A percentile compares a stretch with the other conserved stretches of the same genome.
Conservation (phyloP, 2,888 invertebrate species). For the Lacanobia oleracea region DNA sequence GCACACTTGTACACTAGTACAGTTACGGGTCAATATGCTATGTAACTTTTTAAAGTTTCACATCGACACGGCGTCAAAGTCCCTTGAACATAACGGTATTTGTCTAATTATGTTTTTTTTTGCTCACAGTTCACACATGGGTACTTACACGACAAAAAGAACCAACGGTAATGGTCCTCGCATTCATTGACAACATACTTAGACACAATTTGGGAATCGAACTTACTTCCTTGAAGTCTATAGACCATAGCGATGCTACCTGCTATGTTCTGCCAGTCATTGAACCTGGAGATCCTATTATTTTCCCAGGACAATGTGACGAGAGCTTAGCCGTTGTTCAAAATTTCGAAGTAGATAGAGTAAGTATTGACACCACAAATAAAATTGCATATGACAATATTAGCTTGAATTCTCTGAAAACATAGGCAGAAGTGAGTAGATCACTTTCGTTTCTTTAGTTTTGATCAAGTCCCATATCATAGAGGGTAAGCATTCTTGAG, state of each 20-base stretch:
- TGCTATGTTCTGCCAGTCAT: slow-evolving; percentile 79
- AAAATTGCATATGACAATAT: not conserved
- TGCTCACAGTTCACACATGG: slow-evolving; percentile 81
- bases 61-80: not conserved
- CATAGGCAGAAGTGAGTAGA: not conserved
- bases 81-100: not conserved
- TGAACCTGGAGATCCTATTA: slow-evolving; percentile 72
- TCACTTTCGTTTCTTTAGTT: not conserved
- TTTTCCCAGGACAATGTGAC: slow-evolving; percentile 81
- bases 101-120: slow-evolving; percentile 4
- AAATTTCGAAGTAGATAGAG: slow-evolving; percentile 73
- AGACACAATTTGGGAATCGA: slow-evolving; percentile 65
- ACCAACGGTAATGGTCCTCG: slow-evolving; percentile 58
- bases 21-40: too few species aligned
- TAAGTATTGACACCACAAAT: slow-evolving; percentile 67
- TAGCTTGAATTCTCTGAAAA: not conserved
- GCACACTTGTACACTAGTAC: too few species aligned
- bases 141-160: slow-evolving; percentile 70
- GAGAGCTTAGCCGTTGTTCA: slow-evolving; percentile 72
- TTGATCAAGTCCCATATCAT: not conserved
- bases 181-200: slow-evolving; percentile 70
- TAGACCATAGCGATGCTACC: slow-evolving; percentile 73
- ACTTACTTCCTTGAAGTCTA: slow-evolving; percentile 59
- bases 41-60: too few species aligned
- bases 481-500: not conserved